Base-by-base conservation (phyloP, 2,888 invertebrate species). In the Andrena marginata region DNA sequence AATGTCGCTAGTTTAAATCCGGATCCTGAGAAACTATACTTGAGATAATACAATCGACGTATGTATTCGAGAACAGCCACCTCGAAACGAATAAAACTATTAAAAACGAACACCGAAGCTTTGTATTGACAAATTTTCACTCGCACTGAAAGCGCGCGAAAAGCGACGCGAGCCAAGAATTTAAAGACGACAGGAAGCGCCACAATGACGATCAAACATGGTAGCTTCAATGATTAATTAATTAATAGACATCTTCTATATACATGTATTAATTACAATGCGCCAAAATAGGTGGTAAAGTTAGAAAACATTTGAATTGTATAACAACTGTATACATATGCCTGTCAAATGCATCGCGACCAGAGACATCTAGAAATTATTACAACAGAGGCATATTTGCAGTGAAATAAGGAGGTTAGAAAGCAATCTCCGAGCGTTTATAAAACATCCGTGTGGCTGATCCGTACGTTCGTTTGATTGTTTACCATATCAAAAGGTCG, bases 331-430 rank as follows among this genome's bases (percentile, higher is more conserved):
- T 42, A 67, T 59, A 71, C 5, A 31, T 20, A 0, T 10, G 13
- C 8, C 8, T 16, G 7, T 49, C 13, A 59, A 31, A 56, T 33
- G 6, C 7, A 1, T 42, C 23, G 7, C 51, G 63, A 56, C 26
- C 48, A 73, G 80, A 70, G 77, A 73, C 80, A 81, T 73, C 80
- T 81, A 60, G 56, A 20, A 69, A 48, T n/a, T n/a, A 23, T 54
- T 31, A 56, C 31, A 13, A 20, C 7, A 29, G 33, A 73, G 33
- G 2, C 13, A 59, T 48, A 51, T 33, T 60, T 49, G 26, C 35
- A 67, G 54, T 63, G 42, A 29, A 7, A 20, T 5, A 42, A 73
- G 13, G 62, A 78, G 78, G 78, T 78, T 78, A 78, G 78, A 48
- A 69, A 29, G 49, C 54, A 42, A 51, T 65, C 29, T 59, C 2